Percentiles rank a stretch among this genome's conserved stretches.
These are phyloP conservation scores for Sparidentex hasta DNA, from an alignment of 2,797 vertebrate genomes.

Conservation along the genomic window DNA sequence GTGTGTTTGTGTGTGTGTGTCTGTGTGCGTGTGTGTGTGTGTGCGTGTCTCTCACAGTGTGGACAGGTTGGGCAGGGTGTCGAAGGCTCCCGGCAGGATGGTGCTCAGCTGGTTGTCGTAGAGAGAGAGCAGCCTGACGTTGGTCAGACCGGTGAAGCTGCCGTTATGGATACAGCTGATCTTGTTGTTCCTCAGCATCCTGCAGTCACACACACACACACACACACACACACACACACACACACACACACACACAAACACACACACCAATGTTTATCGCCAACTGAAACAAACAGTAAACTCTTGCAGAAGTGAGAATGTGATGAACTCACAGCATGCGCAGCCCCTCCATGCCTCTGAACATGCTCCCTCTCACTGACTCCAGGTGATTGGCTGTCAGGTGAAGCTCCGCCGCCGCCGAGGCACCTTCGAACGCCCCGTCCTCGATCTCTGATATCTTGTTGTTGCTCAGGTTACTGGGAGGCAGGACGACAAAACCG, in stretches of 20 bases:
- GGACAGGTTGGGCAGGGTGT: conserved; percentile 93
- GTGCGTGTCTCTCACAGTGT: conserved; percentile 69
- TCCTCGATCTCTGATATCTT: conserved; percentile 96
- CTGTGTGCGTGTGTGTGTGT: conserved; percentile 27
- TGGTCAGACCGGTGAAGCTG: conserved; percentile 95
- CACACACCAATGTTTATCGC: neutral
- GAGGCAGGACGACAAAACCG: neutral
- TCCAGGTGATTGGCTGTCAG: conserved; percentile 97
- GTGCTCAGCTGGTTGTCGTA: conserved; percentile 97
- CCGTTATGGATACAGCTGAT: conserved; percentile 97
- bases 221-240: conserved; percentile 31
- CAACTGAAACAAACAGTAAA: too few relatives aligned
- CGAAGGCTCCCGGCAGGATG: conserved; percentile 94
- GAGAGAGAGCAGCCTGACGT: conserved; percentile 94
- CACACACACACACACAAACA: conserved; percentile 30
- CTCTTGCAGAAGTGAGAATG: neutral
- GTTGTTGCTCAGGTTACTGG: conserved; percentile 97
- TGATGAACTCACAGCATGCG: conserved; percentile 93
- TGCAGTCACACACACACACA: conserved; percentile 66
- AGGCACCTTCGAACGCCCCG: conserved; percentile 91
- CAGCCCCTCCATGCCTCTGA: conserved; percentile 91
- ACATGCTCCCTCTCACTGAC: conserved; percentile 93
- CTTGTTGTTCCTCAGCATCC: conserved; percentile 97
- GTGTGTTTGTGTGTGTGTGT: conserved; percentile 3
- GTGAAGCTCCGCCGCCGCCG: conserved; percentile 91